phyloP scores from a whole-genome alignment of 2,113 vertebrate species.

The Apeltes quadracus region DNA sequence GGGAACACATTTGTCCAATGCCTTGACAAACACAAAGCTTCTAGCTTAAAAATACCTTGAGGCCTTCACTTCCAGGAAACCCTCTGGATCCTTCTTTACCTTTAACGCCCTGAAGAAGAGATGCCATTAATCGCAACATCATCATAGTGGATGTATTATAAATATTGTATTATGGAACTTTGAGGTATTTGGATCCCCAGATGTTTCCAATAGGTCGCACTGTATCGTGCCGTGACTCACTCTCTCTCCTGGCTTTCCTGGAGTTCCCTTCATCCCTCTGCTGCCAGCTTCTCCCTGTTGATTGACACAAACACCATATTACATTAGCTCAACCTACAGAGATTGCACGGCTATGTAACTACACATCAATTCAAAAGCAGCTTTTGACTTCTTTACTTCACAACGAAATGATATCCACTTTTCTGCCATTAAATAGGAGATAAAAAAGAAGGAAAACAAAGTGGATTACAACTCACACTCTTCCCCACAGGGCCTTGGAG shows the following conservation, averaged over 20 bases:
- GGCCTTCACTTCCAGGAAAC: constrained; percentile 60
- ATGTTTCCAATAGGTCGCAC: fast-evolving
- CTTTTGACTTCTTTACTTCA: not conserved
- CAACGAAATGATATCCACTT: not conserved
- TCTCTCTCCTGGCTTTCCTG: constrained; percentile 70
- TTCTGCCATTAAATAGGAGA: not conserved
- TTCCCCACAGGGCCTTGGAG: constrained; percentile 77
- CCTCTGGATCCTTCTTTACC: constrained; percentile 69
- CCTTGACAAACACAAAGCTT: not conserved
- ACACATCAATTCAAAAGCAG: not conserved
- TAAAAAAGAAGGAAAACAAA: not conserved
- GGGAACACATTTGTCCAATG: not conserved
- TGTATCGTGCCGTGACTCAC: constrained; percentile 53
- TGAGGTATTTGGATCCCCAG: not conserved
- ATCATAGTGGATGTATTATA: not conserved
- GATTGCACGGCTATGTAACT: not conserved
- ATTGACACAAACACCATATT: not conserved
- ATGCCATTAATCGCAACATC: not conserved
- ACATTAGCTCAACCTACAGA: not conserved
- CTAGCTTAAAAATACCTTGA: constrained; percentile 64
- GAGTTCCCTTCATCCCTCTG: constrained; percentile 62
- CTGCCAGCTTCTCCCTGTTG: constrained; percentile 74
- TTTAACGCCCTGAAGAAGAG: constrained; percentile 71
- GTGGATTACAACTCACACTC: constrained; percentile 67
- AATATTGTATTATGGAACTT: not conserved